Evolutionary conservation across 2,888 invertebrate genomes (phyloP).

Genomic region (Melieria crassipennis): DNA sequence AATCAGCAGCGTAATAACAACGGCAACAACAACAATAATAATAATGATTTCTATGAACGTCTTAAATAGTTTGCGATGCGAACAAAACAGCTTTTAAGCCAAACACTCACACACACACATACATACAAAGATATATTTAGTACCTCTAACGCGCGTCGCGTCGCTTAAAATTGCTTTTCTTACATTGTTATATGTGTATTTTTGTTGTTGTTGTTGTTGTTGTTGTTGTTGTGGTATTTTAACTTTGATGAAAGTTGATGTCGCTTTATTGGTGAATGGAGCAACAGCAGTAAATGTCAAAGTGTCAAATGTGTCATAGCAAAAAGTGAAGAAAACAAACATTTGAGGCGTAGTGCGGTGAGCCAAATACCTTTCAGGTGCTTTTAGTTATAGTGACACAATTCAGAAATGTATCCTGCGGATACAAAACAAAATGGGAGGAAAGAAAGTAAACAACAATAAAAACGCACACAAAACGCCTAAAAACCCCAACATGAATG

Average conservation of each 20-base stretch:
- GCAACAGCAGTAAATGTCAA: constrained; percentile 2
- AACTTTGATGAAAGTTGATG: no score
- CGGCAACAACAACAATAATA: neutral
- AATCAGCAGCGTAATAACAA: constrained; percentile 4
- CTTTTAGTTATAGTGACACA: neutral
- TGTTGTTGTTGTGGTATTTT: no score
- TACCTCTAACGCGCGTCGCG: no score
- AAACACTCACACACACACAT: no score
- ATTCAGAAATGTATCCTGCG: neutral
- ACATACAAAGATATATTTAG: no score
- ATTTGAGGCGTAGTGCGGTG: neutral
- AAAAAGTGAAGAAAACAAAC: neutral
- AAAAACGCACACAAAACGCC: no score
- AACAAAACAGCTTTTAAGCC: no score
- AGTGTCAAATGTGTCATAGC: constrained; percentile 1
- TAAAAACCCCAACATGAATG: neutral
- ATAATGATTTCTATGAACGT: neutral
- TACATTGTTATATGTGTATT: no score
- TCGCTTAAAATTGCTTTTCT: no score
- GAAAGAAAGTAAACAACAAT: no score
- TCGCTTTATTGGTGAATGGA: neutral
- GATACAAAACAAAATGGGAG: neutral
- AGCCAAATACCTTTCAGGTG: neutral
- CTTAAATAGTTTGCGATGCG: neutral
- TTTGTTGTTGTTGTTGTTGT: no score